Percentiles rank a stretch among this genome's conserved stretches.
phyloP scores from a whole-genome alignment of 64 coral and sea anemone genomes.

The Hydrozoanthus tunicans region DNA sequence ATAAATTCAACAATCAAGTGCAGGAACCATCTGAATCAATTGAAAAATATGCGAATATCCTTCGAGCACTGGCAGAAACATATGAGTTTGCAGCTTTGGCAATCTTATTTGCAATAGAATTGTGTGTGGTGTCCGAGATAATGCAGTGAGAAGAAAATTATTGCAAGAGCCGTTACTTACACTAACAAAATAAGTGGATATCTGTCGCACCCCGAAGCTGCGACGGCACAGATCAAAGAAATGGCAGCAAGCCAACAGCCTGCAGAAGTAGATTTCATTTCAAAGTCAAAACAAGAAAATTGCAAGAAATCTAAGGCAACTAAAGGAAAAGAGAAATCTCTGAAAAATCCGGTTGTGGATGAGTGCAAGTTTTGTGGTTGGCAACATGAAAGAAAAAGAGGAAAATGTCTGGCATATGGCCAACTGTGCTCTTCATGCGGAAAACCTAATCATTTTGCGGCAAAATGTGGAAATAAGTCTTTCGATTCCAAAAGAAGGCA shows the following conservation, averaged over 20 bases:
- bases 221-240: background rate
- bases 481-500: background rate
- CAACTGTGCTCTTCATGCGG: background rate
- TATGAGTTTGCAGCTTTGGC: background rate
- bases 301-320: background rate
- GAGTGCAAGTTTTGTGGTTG: slow-evolving; percentile 20
- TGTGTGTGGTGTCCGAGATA: too few species aligned
- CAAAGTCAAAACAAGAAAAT: background rate
- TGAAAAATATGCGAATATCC: slow-evolving; percentile 1
- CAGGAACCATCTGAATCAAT: slow-evolving; percentile 38
- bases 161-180: slow-evolving; percentile 23
- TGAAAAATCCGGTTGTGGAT: background rate
- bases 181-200: slow-evolving; percentile 23
- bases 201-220: slow-evolving; percentile 24
- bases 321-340: background rate
- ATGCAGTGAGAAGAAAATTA: background rate
- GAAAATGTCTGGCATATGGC: slow-evolving; percentile 20
- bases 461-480: slow-evolving; percentile 39
- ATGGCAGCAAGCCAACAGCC: background rate
- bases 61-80: background rate
- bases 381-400: slow-evolving; percentile 28
- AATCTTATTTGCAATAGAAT: background rate
- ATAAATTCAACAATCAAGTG: slow-evolving; percentile 32
- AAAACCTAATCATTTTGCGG: slow-evolving; percentile 47
- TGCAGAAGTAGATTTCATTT: background rate